Conservation (phyloP, 2,888 invertebrate genomes). For the Eurytoma adleriae region DNA sequence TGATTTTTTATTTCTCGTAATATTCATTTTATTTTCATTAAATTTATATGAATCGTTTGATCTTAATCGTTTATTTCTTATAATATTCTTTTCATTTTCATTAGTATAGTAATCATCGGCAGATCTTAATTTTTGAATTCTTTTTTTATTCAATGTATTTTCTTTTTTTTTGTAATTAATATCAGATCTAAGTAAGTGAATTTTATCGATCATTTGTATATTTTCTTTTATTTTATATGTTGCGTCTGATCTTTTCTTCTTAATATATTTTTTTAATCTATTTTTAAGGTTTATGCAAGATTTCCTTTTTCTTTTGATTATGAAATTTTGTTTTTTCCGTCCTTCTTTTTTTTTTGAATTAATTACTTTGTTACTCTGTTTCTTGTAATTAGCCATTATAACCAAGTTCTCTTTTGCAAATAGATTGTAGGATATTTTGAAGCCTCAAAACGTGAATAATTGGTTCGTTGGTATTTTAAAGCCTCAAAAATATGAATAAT, state of each 20-base stretch:
- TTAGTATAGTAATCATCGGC: background rate
- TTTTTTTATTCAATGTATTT: background rate
- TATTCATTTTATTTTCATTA: too few species aligned
- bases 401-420: too few species aligned
- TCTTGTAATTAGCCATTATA: too few species aligned
- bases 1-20: background rate
- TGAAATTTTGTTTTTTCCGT: too few species aligned
- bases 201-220: background rate
- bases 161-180: slow-evolving; percentile 13
- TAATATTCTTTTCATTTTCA: slow-evolving; percentile 10
- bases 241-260: background rate
- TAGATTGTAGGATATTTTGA: too few species aligned
- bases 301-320: too few species aligned
- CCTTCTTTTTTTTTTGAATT: too few species aligned
- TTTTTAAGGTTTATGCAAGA: too few species aligned
- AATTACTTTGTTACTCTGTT: too few species aligned
- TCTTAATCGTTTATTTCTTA: slow-evolving; percentile 17
- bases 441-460: too few species aligned
- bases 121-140: slow-evolving; percentile 10
- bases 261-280: slow-evolving; percentile 7
- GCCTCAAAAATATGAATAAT: too few species aligned
- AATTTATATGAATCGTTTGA: background rate
- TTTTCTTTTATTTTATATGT: background rate
- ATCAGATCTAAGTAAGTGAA: background rate
- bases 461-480: too few species aligned